These are phyloP conservation scores for Pteruthius melanotis DNA, from an alignment of 2,113 vertebrate genomes.

Conservation along the genomic window DNA sequence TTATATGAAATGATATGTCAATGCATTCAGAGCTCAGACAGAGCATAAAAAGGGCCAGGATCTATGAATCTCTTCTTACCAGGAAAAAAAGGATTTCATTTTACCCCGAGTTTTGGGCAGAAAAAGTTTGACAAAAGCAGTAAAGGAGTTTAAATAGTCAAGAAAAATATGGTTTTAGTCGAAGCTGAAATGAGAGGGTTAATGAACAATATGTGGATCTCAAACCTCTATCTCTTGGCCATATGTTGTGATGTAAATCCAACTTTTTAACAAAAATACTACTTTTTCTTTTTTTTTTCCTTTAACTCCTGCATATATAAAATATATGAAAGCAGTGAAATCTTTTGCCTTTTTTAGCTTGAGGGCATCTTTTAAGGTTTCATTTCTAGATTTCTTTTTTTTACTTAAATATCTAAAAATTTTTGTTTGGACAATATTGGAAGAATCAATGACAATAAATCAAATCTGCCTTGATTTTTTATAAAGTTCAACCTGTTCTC, in stretches of 20 bases:
- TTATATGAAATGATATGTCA: neutral
- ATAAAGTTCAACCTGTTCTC: neutral
- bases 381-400: neutral
- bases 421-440: neutral
- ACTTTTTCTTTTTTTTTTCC: neutral
- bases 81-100: accelerated
- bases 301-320: too few relatives aligned
- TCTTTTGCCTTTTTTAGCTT: neutral
- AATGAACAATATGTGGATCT: neutral
- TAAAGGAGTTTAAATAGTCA: neutral
- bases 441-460: neutral
- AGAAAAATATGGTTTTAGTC: neutral
- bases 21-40: neutral
- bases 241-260: neutral
- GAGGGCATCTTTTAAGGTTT: accelerated
- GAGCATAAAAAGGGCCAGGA: neutral
- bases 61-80: neutral
- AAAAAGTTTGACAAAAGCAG: neutral
- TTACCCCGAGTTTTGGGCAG: accelerated
- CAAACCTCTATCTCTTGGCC: neutral
- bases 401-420: neutral
- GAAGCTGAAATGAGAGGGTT: neutral
- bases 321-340: neutral
- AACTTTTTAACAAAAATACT: neutral
- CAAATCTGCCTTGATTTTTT: neutral